Evolutionary conservation across 2,797 vertebrate species (phyloP), one percentile per base, ranked within the genome.

Genomic region (Paguma larvata): DNA sequence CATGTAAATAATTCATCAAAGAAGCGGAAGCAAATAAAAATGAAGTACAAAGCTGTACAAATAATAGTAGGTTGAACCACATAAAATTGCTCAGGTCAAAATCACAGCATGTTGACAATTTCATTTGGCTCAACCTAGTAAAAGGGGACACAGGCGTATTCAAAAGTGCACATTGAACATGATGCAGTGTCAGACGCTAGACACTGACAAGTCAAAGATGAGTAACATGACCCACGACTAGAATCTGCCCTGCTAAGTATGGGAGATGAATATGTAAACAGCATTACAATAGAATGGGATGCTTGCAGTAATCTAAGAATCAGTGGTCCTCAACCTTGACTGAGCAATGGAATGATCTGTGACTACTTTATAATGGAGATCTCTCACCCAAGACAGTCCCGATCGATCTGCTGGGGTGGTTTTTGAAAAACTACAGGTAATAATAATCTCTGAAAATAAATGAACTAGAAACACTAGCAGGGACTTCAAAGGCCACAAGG

Each of bases 381-480:
- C 53, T 86, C 84, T 23, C 38, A 51, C 21, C 10, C 0, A 6
- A 90, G 27, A 65, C 4, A 16, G 8, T 16, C 38, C 18, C 3
- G 14, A 65, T 82, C 51, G 82, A n/a, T 41, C 68, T 83, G 14
- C 46, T 65, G 8, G 34, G 34, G 30, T 92, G 23, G 14, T 59
- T 86, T 91, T 78, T 65, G n/a, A 68, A 73, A 94, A 41, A 19
- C 51, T 51, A 84, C 21, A 94, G 8, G 4, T 63, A 59, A 80
- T 63, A 59, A 80, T 41, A 87, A 70, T 8, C 9, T 86, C 38
- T 87, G 34, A 94, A 83, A 95, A 93, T n/a, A 89, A 72, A n/a
- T 63, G 21, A 41, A 21, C 48, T 94, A 8, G 25, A 95, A 95
- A 96, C 15, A 32, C 68, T 11, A 73, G 41, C 16, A 89, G 48